These are phyloP conservation scores for Anabacerthia variegaticeps DNA, from an alignment of 2,797 vertebrate genomes.

Conservation along the genomic window DNA sequence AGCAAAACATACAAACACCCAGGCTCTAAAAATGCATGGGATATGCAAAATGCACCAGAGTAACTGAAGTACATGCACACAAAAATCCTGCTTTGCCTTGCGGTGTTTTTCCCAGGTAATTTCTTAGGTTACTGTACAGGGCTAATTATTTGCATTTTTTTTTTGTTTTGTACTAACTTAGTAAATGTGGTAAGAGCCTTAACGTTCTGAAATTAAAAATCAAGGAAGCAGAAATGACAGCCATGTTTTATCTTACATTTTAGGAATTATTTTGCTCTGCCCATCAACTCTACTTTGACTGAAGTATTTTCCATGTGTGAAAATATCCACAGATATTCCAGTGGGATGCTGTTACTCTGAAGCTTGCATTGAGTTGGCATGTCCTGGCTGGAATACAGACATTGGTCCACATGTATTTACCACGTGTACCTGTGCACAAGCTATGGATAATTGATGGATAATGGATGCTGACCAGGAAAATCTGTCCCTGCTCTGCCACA, in stretches of 20 bases:
- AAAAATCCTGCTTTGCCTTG: constrained; percentile 24
- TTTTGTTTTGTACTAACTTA: background rate
- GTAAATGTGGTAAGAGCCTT: background rate
- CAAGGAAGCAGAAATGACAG: background rate
- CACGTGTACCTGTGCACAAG: background rate
- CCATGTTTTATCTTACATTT: background rate
- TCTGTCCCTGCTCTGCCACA: background rate
- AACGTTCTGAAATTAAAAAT: background rate
- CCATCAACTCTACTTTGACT: background rate
- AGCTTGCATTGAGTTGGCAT: background rate
- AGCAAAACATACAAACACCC: constrained; percentile 14
- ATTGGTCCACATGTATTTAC: background rate
- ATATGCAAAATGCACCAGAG: constrained; percentile 68
- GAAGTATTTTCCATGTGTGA: background rate
- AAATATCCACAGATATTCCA: background rate
- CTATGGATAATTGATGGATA: background rate
- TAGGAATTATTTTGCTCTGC: background rate
- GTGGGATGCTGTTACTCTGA: background rate
- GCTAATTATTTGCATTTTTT: background rate
- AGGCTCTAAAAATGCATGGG: constrained; percentile 23
- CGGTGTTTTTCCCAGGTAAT: background rate
- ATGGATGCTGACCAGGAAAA: background rate
- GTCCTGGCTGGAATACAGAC: background rate
- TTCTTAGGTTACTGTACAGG: background rate
- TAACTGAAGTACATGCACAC: constrained; percentile 62